Percentiles rank a stretch among this genome's conserved stretches.
Conservation (phyloP, 2,888 invertebrate genomes). For the Autographa pulchrina region DNA sequence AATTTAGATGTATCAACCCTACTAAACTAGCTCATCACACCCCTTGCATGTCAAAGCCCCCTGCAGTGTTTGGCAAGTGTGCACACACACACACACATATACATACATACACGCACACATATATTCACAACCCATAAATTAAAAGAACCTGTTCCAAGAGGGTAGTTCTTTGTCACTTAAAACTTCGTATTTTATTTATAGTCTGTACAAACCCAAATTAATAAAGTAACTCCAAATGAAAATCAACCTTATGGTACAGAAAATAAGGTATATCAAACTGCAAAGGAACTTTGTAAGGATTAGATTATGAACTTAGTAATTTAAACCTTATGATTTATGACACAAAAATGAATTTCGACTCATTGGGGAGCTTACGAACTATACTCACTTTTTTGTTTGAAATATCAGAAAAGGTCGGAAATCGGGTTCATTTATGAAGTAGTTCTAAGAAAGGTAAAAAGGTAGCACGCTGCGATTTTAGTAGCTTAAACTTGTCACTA, state of each 20-base stretch:
- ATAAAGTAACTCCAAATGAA: constrained; percentile 16
- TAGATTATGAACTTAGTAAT: constrained; percentile 53
- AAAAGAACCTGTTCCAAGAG: constrained; percentile 84
- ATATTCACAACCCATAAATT: constrained; percentile 85
- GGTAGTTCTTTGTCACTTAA: constrained; percentile 78
- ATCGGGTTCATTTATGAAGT: constrained; percentile 43
- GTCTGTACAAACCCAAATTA: constrained; percentile 34
- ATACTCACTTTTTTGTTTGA: constrained; percentile 29
- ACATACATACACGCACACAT: constrained; percentile 54
- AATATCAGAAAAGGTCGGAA: constrained; percentile 51
- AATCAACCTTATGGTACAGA: neutral
- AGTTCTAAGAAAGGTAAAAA: constrained; percentile 53
- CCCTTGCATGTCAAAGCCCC: constrained; percentile 80
- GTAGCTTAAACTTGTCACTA: constrained; percentile 53
- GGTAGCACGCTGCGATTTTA: constrained; percentile 53
- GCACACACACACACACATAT: constrained; percentile 63
- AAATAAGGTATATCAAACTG: constrained; percentile 21
- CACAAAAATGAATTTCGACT: constrained; percentile 55
- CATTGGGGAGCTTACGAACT: constrained; percentile 22
- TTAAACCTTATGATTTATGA: constrained; percentile 59
- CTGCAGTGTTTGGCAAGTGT: constrained; percentile 80
- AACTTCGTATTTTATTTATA: constrained; percentile 64
- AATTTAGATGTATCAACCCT: constrained; percentile 71
- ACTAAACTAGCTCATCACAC: constrained; percentile 74
- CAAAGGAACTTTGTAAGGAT: constrained; percentile 32